Percentiles rank a stretch among this genome's conserved stretches.
Evolutionary conservation across 2,888 invertebrate species (phyloP).

Genomic region (Dorcus parallelipipedus): DNA sequence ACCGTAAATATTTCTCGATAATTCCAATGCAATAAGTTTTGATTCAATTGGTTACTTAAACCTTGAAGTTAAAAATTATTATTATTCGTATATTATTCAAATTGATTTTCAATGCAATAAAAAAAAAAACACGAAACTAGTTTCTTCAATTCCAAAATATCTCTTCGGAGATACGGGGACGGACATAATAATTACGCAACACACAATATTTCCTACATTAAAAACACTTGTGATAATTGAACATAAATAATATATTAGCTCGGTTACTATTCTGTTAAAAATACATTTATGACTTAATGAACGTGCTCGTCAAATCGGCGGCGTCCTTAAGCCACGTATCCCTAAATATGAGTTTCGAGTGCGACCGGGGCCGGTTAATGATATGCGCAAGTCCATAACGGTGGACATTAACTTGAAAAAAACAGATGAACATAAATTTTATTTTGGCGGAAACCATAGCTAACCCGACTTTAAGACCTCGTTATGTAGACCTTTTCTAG

Average conservation of each 20-base stretch:
- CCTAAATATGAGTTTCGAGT: not conserved
- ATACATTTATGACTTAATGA: conserved; percentile 14
- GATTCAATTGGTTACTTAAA: no score
- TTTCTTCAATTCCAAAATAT: not conserved
- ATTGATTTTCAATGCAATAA: not conserved
- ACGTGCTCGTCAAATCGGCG: not conserved
- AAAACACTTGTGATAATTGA: conserved; percentile 30
- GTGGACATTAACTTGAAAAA: conserved; percentile 27
- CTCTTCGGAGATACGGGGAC: not conserved
- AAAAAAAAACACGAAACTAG: not conserved
- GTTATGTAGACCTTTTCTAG: conserved; percentile 28
- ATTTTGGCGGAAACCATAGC: conserved; percentile 31
- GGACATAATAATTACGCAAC: not conserved
- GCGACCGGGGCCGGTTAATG: conserved; percentile 19
- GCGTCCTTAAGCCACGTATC: no score
- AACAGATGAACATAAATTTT: conserved; percentile 30
- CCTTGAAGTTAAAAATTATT: no score
- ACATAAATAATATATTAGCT: conserved; percentile 27
- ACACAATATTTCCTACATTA: conserved; percentile 3
- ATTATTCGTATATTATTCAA: no score
- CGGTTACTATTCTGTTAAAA: conserved; percentile 2
- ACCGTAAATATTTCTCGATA: no score
- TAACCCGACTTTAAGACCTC: conserved; percentile 27
- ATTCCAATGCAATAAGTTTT: no score
- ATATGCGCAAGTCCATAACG: conserved; percentile 27